Base-by-base conservation (phyloP, 2,888 invertebrate genomes). In the Ichneumoninae sp. region DNA sequence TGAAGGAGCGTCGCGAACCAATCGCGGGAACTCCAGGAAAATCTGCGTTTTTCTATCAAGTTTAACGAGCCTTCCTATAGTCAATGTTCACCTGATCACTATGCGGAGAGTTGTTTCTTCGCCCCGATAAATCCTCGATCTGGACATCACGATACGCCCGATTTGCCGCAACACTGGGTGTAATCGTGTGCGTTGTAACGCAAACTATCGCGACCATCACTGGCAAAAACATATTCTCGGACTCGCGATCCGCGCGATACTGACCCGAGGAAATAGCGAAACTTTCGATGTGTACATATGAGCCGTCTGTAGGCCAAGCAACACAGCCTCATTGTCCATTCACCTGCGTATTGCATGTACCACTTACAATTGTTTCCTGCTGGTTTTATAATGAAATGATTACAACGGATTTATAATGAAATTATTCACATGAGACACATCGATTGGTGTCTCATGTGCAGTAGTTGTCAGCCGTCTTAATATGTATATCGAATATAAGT, bases 11-110 rank as follows among this genome's bases (percentile, higher is more conserved):
- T 57, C 26, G 22, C 26, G 57, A 26, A 2, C 40, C 40, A 40
- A 40, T 40, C 10, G 40, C 40, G 22, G 26, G 44, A 16, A 44
- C 44, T 13, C 13, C 44, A 44, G 16, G 44, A 44, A 44, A 44
- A 44, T 16, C 13, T 16, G 13, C 10, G 3, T 44, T 44, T 44
- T 44, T 44, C 5, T 4, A 44, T 52, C 8, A 52, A 3, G 1
- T 52, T 52, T 16, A 19, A 19, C 19, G 0, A n/a, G 52, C 52
- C n/a, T 16, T 63, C 30, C 60, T 30, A 1, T 63, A 10, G 60
- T 30, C 26, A 63, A 63, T 63, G 60, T 63, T 63, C 33, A 63
- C 60, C 60, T 63, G 16, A 30, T 63, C 60, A 30, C 6, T 33
- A 63, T 63, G 6, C 60, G 30, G 16, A 33, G 60, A 33, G 30